A percentile compares a stretch with the other conserved stretches of the same genome.
Conservation (phyloP, 2,797 vertebrate genomes). For the Pangasius macronema region DNA sequence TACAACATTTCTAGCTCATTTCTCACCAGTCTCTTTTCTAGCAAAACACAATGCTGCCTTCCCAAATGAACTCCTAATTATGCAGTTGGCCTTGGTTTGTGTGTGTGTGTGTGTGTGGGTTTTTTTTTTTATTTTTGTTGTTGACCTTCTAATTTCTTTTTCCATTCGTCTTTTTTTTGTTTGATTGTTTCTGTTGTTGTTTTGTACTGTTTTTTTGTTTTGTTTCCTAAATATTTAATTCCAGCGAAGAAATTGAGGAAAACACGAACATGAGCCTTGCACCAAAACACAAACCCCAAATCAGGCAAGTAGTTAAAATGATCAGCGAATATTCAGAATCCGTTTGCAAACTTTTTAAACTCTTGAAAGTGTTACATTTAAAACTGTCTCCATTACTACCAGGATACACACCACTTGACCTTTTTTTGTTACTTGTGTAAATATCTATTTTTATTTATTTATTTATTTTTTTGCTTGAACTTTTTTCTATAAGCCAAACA, state of each 20-base stretch:
- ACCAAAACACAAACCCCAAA: neutral
- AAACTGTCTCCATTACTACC: neutral
- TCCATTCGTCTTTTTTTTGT: too few relatives aligned
- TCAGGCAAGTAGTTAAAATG: neutral
- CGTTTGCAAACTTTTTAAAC: neutral
- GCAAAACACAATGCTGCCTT: neutral
- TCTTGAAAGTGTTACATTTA: neutral
- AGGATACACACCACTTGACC: neutral
- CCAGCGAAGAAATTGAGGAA: neutral
- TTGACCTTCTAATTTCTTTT: neutral
- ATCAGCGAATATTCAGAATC: neutral
- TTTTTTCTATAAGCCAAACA: neutral
- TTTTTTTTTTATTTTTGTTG: too few relatives aligned
- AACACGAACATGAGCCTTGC: too few relatives aligned
- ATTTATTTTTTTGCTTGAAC: neutral
- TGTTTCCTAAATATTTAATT: neutral
- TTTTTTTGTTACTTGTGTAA: neutral
- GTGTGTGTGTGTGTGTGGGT: neutral
- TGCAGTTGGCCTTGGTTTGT: too few relatives aligned
- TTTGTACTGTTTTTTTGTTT: neutral
- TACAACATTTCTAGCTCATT: too few relatives aligned
- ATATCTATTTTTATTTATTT: neutral
- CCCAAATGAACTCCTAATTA: neutral
- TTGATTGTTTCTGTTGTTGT: too few relatives aligned
- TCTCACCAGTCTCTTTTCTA: too few relatives aligned